Evolutionary conservation across 2,797 vertebrate genomes (phyloP).

Genomic region (Lacerta bilineata): DNA sequence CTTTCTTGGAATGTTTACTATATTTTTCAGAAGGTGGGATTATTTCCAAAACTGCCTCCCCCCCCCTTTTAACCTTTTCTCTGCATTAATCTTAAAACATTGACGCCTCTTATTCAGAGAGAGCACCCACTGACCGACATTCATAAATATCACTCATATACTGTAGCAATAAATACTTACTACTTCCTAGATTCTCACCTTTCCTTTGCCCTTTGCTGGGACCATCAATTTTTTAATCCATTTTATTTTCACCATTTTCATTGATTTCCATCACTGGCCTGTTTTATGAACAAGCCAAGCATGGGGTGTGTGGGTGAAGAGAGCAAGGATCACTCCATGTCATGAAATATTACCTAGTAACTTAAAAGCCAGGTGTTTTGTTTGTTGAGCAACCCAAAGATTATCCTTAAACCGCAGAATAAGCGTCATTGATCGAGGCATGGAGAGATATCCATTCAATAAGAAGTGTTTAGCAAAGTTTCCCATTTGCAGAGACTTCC

Average conservation of each 20-base stretch:
- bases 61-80: not conserved
- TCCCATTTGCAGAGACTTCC: constrained; percentile 68
- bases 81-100: not conserved
- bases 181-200: constrained; percentile 1
- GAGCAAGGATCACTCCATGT: constrained; percentile 44
- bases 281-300: constrained; percentile 65
- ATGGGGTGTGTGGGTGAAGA: constrained; percentile 43
- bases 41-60: not conserved
- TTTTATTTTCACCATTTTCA: constrained; percentile 64
- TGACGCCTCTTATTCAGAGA: not conserved
- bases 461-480: constrained; percentile 73
- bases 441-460: constrained; percentile 72
- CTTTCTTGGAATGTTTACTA: not conserved
- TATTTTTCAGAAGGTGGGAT: not conserved
- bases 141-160: not conserved
- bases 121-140: not conserved
- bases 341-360: constrained; percentile 65
- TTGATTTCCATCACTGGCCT: constrained; percentile 64
- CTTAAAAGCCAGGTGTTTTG: constrained; percentile 62
- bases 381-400: constrained; percentile 66
- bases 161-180: not conserved
- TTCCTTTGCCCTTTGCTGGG: constrained; percentile 4
- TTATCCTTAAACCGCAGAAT: constrained; percentile 73
- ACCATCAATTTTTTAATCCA: not conserved
- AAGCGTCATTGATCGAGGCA: constrained; percentile 75